These are phyloP conservation scores for Herpailurus yagouaroundi DNA, from an alignment of 2,113 vertebrate species.

Conservation along the genomic window DNA sequence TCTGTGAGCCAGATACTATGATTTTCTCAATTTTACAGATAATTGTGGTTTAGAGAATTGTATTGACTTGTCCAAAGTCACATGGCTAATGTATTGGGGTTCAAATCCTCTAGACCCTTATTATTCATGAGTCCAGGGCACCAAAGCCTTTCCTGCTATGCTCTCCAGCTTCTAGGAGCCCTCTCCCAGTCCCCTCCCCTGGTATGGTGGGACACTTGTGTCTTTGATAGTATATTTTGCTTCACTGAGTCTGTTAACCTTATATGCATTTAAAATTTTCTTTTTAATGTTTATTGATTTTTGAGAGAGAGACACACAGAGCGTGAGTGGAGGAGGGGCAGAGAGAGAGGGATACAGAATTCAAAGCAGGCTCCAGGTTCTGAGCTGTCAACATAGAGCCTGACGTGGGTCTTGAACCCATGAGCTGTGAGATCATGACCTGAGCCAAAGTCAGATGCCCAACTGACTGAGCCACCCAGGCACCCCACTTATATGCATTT, in stretches of 20 bases:
- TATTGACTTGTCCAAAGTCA: slow-evolving; percentile 3
- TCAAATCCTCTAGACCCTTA: background rate
- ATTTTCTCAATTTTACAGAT: slow-evolving; percentile 38
- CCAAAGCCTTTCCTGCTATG: background rate
- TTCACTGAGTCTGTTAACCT: background rate
- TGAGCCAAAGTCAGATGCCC: too few relatives aligned
- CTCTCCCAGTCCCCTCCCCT: background rate
- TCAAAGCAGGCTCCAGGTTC: too few relatives aligned
- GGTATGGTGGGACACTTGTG: background rate
- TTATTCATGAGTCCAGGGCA: background rate
- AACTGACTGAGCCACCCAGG: too few relatives aligned
- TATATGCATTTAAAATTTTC: background rate
- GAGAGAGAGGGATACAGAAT: too few relatives aligned
- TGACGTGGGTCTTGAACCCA: too few relatives aligned
- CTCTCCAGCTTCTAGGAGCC: background rate
- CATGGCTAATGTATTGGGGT: background rate
- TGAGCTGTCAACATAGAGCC: too few relatives aligned
- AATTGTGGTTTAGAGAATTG: slow-evolving; percentile 40
- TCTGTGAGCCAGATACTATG: background rate
- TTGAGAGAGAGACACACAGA: too few relatives aligned
- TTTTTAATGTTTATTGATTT: too few relatives aligned
- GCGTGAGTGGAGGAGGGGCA: too few relatives aligned
- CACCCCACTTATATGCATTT: background rate
- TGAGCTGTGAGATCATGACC: too few relatives aligned
- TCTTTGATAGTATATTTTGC: slow-evolving; percentile 3